Evolutionary conservation across 2,888 invertebrate species (phyloP).

Genomic region (Phortica okadai): DNA sequence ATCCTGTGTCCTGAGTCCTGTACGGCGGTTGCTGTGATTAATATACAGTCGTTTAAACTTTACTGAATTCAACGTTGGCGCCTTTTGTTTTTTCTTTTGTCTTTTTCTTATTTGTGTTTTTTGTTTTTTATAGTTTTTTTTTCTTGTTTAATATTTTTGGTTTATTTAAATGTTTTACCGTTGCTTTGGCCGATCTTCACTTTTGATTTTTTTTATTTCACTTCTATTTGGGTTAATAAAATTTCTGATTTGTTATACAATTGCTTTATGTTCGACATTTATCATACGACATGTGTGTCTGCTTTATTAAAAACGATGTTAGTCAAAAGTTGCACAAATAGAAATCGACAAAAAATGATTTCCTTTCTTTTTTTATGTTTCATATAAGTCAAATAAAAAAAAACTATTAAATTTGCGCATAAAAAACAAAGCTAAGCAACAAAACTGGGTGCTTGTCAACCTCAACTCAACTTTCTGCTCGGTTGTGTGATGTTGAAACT

Average conservation of each 20-base stretch:
- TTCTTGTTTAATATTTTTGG: constrained; percentile 36
- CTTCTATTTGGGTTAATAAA: background rate
- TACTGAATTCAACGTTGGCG: constrained; percentile 41
- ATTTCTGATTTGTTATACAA: too few relatives aligned
- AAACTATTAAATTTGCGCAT: too few relatives aligned
- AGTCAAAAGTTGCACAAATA: too few relatives aligned
- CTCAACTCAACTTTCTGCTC: too few relatives aligned
- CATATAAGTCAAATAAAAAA: too few relatives aligned
- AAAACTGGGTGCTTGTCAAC: too few relatives aligned
- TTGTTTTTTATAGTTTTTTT: constrained; percentile 40
- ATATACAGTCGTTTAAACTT: constrained; percentile 69
- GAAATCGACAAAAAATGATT: too few relatives aligned
- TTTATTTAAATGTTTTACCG: constrained; percentile 14
- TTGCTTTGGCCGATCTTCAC: constrained; percentile 32
- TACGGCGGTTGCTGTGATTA: constrained; percentile 52
- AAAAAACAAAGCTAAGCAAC: too few relatives aligned
- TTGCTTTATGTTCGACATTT: too few relatives aligned
- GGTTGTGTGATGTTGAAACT: background rate
- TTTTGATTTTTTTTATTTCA: background rate
- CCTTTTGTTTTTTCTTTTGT: constrained; percentile 24
- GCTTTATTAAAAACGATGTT: too few relatives aligned
- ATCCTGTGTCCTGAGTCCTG: constrained; percentile 31
- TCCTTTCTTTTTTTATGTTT: too few relatives aligned
- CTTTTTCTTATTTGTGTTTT: constrained; percentile 31
- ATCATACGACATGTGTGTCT: too few relatives aligned